Conservation (phyloP, 2,797 vertebrate species). For the Epinephelus malabaricus region DNA sequence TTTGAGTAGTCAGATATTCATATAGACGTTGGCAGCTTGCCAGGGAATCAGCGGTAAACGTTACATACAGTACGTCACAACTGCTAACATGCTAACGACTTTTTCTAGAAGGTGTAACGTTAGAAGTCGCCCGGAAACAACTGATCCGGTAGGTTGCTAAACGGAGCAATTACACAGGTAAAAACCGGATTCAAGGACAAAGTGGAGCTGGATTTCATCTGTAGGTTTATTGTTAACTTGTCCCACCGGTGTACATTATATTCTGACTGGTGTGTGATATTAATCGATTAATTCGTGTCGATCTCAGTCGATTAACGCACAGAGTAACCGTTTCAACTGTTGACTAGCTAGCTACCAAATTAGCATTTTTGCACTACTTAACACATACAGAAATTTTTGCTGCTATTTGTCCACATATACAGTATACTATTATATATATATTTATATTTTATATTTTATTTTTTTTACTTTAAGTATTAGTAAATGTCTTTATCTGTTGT, state of each 20-base stretch:
- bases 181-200: background rate
- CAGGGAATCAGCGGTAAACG: constrained; percentile 2
- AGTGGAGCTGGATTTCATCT: background rate
- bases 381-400: too few species aligned
- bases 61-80: background rate
- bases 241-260: rapidly evolving
- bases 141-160: background rate
- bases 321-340: background rate
- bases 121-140: constrained; percentile 5
- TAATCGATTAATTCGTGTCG: background rate
- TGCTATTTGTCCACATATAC: too few species aligned
- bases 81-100: constrained; percentile 1
- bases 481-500: too few species aligned
- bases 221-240: background rate
- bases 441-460: too few species aligned
- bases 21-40: background rate
- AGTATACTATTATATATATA: too few species aligned
- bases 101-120: background rate
- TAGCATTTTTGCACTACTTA: too few species aligned
- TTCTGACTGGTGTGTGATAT: background rate
- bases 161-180: background rate
- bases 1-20: background rate
- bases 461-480: too few species aligned
- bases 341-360: background rate
- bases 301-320: background rate